These are phyloP conservation scores for Hofmannophila pseudospretella DNA, from an alignment of 2,888 invertebrate genomes.

Conservation along the genomic window DNA sequence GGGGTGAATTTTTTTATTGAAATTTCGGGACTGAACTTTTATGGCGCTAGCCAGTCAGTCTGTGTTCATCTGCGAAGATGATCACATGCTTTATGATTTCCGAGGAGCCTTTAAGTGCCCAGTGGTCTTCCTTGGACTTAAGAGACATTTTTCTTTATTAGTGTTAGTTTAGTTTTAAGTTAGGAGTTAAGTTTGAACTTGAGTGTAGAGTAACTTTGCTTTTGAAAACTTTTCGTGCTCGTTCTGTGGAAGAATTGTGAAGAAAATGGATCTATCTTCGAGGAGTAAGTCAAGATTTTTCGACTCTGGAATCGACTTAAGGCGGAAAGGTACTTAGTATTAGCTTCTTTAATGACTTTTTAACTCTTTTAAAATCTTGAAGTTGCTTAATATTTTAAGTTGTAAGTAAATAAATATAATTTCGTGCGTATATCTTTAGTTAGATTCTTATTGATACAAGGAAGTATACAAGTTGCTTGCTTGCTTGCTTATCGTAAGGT, in stretches of 20 bases:
- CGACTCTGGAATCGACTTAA: constrained; percentile 74
- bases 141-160: constrained; percentile 18
- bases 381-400: no score
- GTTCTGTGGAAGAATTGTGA: constrained; percentile 28
- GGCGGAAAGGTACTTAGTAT: constrained; percentile 63
- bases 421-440: no score
- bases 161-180: constrained; percentile 23
- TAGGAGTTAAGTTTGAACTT: constrained; percentile 20
- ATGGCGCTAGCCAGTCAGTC: constrained; percentile 72
- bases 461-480: no score
- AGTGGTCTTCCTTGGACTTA: constrained; percentile 45
- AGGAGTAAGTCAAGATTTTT: constrained; percentile 78
- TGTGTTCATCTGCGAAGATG: constrained; percentile 77
- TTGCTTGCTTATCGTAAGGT: no score
- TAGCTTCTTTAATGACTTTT: not conserved
- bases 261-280: constrained; percentile 68
- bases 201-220: constrained; percentile 13
- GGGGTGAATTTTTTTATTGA: constrained; percentile 66
- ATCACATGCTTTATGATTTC: constrained; percentile 68
- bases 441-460: no score
- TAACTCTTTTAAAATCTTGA: no score
- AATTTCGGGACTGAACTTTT: constrained; percentile 55
- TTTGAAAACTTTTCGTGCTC: constrained; percentile 19
- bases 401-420: no score
- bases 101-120: constrained; percentile 47